Percentiles rank a stretch among this genome's conserved stretches.
phyloP scores from a whole-genome alignment of 2,797 vertebrate genomes.

The Sparidentex hasta region DNA sequence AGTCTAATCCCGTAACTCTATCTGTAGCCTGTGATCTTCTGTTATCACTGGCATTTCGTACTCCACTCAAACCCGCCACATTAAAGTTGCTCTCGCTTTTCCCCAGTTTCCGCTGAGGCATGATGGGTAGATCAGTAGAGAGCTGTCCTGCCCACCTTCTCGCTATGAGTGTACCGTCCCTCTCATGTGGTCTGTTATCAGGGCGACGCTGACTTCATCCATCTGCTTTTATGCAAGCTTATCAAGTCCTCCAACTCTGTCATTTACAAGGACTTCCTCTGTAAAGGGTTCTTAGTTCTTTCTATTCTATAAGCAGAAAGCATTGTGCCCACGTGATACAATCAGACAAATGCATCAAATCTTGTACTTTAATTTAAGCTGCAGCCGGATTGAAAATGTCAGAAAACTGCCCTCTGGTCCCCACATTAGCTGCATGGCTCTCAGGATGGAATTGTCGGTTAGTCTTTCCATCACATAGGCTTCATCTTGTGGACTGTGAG shows the following conservation, averaged over 20 bases:
- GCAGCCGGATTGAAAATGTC: too few relatives aligned
- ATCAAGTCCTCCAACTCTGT: constrained; percentile 47
- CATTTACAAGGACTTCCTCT: neutral
- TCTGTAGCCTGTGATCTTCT: constrained; percentile 56
- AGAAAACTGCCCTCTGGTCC: too few relatives aligned
- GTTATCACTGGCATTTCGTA: constrained; percentile 44
- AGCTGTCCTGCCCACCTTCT: neutral
- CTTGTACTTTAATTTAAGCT: too few relatives aligned
- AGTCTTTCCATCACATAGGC: too few relatives aligned
- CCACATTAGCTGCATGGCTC: too few relatives aligned
- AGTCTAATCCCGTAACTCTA: constrained; percentile 48
- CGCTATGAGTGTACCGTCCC: constrained; percentile 25
- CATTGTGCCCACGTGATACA: neutral
- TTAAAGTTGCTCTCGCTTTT: constrained; percentile 34
- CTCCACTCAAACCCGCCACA: constrained; percentile 1
- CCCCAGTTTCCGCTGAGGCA: constrained; percentile 36
- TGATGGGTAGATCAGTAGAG: constrained; percentile 15
- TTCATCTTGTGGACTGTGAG: too few relatives aligned
- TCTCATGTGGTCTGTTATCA: constrained; percentile 61
- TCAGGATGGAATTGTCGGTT: too few relatives aligned
- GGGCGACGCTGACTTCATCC: constrained; percentile 69
- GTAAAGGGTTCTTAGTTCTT: neutral
- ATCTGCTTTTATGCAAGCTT: constrained; percentile 55
- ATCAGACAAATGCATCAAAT: too few relatives aligned
- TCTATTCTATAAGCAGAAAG: neutral